A percentile compares a stretch with the other conserved stretches of the same genome.
These are phyloP conservation scores for Ischnus inquisitorius DNA, from an alignment of 2,888 invertebrate genomes.

Conservation along the genomic window DNA sequence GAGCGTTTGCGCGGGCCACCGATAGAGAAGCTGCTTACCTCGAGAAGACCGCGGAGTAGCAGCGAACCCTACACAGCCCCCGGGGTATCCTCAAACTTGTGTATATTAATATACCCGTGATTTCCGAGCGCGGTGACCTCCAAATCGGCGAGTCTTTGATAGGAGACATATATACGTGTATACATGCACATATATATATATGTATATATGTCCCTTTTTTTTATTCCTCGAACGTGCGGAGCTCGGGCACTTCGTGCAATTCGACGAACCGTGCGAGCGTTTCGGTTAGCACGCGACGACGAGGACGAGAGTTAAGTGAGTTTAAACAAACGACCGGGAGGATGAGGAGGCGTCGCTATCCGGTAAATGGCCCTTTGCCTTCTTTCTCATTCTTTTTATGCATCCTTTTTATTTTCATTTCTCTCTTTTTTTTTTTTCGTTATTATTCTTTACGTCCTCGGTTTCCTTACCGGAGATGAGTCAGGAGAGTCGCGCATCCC, in stretches of 20 bases:
- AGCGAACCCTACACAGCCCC: neutral
- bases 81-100: neutral
- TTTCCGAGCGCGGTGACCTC: conserved; percentile 16
- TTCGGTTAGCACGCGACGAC: conserved; percentile 60
- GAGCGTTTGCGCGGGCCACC: neutral
- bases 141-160: conserved; percentile 14
- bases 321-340: conserved; percentile 73
- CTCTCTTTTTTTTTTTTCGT: neutral
- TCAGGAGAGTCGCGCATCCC: conserved; percentile 53
- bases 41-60: conserved; percentile 17
- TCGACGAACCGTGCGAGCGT: conserved; percentile 47
- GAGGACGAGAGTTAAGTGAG: conserved; percentile 71
- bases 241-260: conserved; percentile 4
- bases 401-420: neutral
- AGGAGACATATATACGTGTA: neutral
- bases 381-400: conserved; percentile 22
- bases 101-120: conserved; percentile 14
- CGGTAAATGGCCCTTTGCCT: conserved; percentile 66
- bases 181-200: neutral
- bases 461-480: conserved; percentile 66
- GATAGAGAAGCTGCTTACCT: conserved; percentile 53
- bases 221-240: conserved; percentile 1
- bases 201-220: neutral
- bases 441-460: conserved; percentile 39
- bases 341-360: conserved; percentile 62